These are phyloP conservation scores for Podocnemis expansa DNA, from an alignment of 2,113 vertebrate species.

Conservation along the genomic window DNA sequence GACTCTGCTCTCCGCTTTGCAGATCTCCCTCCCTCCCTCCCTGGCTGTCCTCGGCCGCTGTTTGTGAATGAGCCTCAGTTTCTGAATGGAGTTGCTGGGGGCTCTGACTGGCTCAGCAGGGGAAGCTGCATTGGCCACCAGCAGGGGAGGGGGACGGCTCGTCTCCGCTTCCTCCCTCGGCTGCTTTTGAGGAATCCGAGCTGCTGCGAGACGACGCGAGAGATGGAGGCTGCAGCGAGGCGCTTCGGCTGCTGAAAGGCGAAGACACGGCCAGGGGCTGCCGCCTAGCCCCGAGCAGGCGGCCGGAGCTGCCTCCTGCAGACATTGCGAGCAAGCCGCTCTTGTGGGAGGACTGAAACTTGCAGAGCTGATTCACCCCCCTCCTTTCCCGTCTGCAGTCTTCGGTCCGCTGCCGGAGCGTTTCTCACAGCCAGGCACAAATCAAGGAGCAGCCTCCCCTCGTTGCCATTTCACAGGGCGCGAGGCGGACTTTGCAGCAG, in stretches of 20 bases:
- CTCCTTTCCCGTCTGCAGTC: neutral
- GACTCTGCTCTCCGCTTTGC: neutral
- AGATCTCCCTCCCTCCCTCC: neutral
- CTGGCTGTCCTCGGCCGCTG: neutral
- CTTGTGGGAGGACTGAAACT: neutral
- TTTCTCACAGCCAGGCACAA: neutral
- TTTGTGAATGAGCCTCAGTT: constrained; percentile 52
- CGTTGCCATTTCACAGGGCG: neutral
- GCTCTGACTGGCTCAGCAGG: neutral
- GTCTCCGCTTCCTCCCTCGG: neutral
- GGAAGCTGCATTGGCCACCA: constrained; percentile 11
- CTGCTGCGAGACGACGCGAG: neutral
- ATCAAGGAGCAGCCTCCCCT: neutral
- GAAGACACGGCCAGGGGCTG: neutral
- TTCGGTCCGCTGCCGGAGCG: neutral
- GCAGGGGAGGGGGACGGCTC: neutral
- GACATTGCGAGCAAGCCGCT: neutral
- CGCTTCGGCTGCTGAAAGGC: neutral
- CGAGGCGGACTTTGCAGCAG: too few relatives aligned
- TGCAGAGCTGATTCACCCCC: neutral
- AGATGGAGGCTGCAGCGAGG: neutral
- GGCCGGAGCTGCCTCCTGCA: neutral
- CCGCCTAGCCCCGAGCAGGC: neutral
- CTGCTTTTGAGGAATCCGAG: constrained; percentile 40
- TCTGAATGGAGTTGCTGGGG: constrained; percentile 59